These are phyloP conservation scores for Cephonodes hylas DNA, from an alignment of 2,888 invertebrate species.

Conservation along the genomic window DNA sequence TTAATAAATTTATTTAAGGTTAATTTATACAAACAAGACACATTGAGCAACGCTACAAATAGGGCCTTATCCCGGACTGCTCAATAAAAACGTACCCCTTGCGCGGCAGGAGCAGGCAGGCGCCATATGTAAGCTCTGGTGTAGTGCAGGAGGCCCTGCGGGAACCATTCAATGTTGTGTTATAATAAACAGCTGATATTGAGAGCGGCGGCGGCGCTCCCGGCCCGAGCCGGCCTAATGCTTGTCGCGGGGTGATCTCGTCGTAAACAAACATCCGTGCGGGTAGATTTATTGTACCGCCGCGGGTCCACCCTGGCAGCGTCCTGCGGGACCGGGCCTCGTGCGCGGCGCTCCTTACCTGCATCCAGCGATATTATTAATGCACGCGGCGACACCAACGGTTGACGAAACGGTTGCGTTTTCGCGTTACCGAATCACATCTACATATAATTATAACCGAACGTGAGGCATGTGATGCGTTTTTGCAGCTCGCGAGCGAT, in stretches of 20 bases:
- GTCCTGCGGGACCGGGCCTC: background rate
- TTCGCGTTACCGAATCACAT: background rate
- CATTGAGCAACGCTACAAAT: too few species aligned
- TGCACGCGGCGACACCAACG: background rate
- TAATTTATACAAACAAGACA: too few species aligned
- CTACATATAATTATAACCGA: background rate
- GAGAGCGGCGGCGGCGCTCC: background rate
- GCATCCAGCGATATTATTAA: background rate
- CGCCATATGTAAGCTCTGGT: background rate
- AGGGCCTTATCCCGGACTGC: too few species aligned
- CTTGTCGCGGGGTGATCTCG: background rate
- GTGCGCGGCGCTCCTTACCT: background rate
- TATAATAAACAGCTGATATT: background rate
- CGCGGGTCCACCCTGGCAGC: background rate
- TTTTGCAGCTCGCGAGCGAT: background rate
- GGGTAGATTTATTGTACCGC: background rate
- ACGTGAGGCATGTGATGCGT: background rate
- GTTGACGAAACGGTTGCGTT: background rate
- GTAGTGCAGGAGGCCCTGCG: background rate
- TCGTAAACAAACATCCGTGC: constrained; percentile 1
- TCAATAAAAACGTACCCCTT: background rate
- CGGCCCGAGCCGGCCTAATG: background rate
- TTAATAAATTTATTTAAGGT: too few species aligned
- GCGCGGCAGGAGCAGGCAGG: background rate
- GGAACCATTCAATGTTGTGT: background rate